Evolutionary conservation across 2,113 vertebrate genomes (phyloP).

Genomic region (Arenaria interpres): DNA sequence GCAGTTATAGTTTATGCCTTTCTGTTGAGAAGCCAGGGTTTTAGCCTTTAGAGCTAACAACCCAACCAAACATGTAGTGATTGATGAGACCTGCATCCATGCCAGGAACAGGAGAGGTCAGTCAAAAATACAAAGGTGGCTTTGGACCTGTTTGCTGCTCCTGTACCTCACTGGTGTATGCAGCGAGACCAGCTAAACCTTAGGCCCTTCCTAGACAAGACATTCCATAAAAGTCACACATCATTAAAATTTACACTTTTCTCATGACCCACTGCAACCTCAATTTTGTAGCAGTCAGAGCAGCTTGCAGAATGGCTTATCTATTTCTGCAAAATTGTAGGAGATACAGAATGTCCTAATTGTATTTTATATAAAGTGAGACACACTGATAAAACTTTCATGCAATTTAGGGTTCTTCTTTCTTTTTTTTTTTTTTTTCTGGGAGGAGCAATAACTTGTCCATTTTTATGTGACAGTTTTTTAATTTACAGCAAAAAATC

Average conservation of each 20-base stretch:
- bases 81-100: background rate
- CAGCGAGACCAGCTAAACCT: background rate
- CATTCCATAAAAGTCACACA: background rate
- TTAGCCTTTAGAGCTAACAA: background rate
- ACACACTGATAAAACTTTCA: background rate
- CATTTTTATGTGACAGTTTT: background rate
- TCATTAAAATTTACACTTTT: background rate
- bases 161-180: background rate
- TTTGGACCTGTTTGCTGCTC: background rate
- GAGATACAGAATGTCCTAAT: background rate
- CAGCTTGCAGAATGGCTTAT: background rate
- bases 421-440: background rate
- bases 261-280: background rate
- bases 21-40: background rate
- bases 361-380: background rate
- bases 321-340: background rate
- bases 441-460: background rate
- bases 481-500: slow-evolving; percentile 1
- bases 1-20: background rate
- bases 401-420: background rate
- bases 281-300: background rate
- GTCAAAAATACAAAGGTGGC: background rate
- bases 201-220: background rate
- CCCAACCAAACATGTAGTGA: background rate
- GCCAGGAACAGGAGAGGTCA: background rate